A percentile compares a stretch with the other conserved stretches of the same genome.
Conservation (phyloP, 2,113 vertebrate genomes). For the Crotalus viridis region DNA sequence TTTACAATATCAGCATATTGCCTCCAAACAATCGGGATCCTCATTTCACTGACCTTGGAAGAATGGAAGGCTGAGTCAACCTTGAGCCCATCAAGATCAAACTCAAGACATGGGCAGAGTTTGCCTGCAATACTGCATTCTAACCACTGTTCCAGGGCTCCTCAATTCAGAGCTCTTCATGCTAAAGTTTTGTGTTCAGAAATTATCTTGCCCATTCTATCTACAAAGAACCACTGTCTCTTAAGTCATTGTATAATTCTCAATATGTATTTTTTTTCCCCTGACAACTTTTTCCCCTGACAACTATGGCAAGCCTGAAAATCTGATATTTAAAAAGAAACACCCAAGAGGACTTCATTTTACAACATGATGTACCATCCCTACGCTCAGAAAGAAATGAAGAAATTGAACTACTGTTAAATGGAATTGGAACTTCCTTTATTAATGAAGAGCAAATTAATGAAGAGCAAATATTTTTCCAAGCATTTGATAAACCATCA, state of each 20-base stretch:
- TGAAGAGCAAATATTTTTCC: too few relatives aligned
- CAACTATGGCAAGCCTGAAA: background rate
- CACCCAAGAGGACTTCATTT: background rate
- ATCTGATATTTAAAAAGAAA: background rate
- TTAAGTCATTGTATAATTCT: too few relatives aligned
- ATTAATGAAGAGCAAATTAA: constrained; percentile 51
- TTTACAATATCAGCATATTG: background rate
- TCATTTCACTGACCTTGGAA: background rate
- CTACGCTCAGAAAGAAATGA: constrained; percentile 31
- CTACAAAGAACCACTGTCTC: too few relatives aligned
- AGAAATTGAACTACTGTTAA: constrained; percentile 39
- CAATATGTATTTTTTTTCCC: too few relatives aligned
- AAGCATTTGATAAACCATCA: too few relatives aligned
- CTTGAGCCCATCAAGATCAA: background rate
- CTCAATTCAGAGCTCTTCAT: too few relatives aligned
- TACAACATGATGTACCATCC: background rate
- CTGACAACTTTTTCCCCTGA: too few relatives aligned
- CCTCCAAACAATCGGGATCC: background rate
- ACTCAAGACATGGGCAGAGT: too few relatives aligned
- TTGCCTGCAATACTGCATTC: too few relatives aligned
- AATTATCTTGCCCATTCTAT: too few relatives aligned
- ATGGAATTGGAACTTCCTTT: constrained; percentile 40
- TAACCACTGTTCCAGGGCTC: too few relatives aligned
- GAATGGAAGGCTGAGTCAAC: background rate
- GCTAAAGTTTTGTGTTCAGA: too few relatives aligned